Evolutionary conservation across 1,140 invertebrate species (phyloP).

Genomic region (Psix sp.): DNA sequence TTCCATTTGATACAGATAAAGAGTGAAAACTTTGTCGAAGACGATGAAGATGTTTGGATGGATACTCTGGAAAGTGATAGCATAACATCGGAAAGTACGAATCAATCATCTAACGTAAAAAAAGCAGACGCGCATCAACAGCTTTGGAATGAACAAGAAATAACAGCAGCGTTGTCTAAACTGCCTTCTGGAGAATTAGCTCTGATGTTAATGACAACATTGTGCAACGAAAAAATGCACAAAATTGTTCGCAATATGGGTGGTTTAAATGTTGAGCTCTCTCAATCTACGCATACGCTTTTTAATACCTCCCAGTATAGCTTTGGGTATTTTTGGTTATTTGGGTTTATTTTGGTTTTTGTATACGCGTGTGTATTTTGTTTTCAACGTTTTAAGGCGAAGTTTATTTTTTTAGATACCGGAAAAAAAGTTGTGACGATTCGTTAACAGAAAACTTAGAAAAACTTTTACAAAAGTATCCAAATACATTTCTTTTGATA

Average conservation of each 20-base stretch:
- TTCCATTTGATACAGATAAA: conserved; percentile 4
- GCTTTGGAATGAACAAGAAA: conserved; percentile 67
- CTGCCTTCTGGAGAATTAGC: conserved; percentile 69
- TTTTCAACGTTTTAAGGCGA: too few relatives aligned
- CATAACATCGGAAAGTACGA: conserved; percentile 68
- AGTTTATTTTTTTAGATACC: conserved; percentile 15
- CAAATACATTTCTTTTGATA: conserved; percentile 71
- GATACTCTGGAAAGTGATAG: conserved; percentile 59
- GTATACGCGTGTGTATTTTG: too few relatives aligned
- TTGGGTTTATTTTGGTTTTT: too few relatives aligned
- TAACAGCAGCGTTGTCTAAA: conserved; percentile 63
- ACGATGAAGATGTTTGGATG: conserved; percentile 65
- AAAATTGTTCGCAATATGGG: conserved; percentile 60
- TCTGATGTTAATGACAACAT: conserved; percentile 61
- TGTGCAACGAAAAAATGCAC: conserved; percentile 60
- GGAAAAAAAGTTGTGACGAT: conserved; percentile 64
- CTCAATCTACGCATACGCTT: conserved; percentile 25
- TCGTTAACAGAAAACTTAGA: conserved; percentile 39
- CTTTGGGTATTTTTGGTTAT: conserved; percentile 62
- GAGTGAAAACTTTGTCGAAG: conserved; percentile 32
- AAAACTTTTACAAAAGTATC: conserved; percentile 66
- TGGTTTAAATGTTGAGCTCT: conserved; percentile 35
- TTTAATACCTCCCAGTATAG: conserved; percentile 48
- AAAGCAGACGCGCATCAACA: conserved; percentile 61
- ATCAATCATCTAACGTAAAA: conserved; percentile 59